These are phyloP conservation scores for Dunckerocampus dactyliophorus DNA, from an alignment of 2,113 vertebrate genomes.

Conservation along the genomic window DNA sequence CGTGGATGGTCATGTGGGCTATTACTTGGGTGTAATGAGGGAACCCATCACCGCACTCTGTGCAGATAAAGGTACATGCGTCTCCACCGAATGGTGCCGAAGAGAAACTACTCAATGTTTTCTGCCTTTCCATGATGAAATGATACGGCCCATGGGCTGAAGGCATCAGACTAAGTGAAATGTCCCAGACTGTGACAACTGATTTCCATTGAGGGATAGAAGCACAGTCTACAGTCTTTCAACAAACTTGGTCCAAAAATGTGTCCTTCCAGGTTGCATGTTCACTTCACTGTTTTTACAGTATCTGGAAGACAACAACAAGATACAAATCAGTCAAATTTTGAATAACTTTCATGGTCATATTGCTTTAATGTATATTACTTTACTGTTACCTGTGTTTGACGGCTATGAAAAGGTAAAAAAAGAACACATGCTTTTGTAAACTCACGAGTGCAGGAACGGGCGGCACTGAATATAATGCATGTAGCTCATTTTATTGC, in stretches of 20 bases:
- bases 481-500: too few species aligned
- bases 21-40: conserved; percentile 67
- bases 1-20: conserved; percentile 71
- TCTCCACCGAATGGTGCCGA: conserved; percentile 44
- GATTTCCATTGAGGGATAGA: conserved; percentile 18
- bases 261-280: conserved; percentile 17
- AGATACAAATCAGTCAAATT: conserved; percentile 13
- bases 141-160: conserved; percentile 42
- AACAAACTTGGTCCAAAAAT: not conserved
- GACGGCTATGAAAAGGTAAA: too few species aligned
- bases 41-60: conserved; percentile 78
- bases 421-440: too few species aligned
- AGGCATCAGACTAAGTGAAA: conserved; percentile 39
- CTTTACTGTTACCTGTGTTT: too few species aligned
- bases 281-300: conserved; percentile 21
- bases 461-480: too few species aligned
- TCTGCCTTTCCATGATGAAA: conserved; percentile 65
- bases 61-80: conserved; percentile 72
- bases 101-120: conserved; percentile 44
- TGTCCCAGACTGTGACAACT: conserved; percentile 13
- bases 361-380: not conserved
- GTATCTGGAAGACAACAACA: conserved; percentile 32
- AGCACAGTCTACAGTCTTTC: conserved; percentile 2
- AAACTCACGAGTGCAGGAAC: too few species aligned
- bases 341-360: not conserved